phyloP scores from a whole-genome alignment of 2,797 vertebrate species.

The Arremon aurantiirostris region DNA sequence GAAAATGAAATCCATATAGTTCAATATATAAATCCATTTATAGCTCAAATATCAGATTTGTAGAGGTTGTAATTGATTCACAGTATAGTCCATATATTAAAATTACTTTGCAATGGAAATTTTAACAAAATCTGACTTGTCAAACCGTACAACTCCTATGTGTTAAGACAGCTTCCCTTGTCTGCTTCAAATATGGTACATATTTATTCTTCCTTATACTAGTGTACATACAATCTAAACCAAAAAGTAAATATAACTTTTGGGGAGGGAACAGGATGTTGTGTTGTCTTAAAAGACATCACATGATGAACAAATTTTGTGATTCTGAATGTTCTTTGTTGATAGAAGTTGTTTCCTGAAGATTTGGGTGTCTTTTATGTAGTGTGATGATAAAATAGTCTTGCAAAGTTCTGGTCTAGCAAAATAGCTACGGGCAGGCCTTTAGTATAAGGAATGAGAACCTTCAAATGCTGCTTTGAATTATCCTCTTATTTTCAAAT shows the following conservation, averaged over 20 bases:
- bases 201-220: not conserved
- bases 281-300: not conserved
- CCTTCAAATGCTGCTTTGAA: constrained; percentile 11
- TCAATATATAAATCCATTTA: not conserved
- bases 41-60: not conserved
- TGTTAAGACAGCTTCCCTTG: not conserved
- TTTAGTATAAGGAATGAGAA: not conserved
- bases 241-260: not conserved
- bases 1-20: not conserved
- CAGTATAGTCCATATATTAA: not conserved
- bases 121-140: not conserved
- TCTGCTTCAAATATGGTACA: not conserved
- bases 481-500: constrained; percentile 52
- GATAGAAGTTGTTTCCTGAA: not conserved
- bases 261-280: not conserved
- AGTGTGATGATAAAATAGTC: not conserved
- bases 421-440: not conserved
- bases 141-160: not conserved
- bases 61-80: not conserved
- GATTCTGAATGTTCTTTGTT: not conserved
- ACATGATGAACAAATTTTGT: not conserved
- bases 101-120: not conserved
- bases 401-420: not conserved
- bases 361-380: not conserved
- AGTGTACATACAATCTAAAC: not conserved